phyloP scores from a whole-genome alignment of 2,888 invertebrate genomes.

The Eurytoma californica region DNA sequence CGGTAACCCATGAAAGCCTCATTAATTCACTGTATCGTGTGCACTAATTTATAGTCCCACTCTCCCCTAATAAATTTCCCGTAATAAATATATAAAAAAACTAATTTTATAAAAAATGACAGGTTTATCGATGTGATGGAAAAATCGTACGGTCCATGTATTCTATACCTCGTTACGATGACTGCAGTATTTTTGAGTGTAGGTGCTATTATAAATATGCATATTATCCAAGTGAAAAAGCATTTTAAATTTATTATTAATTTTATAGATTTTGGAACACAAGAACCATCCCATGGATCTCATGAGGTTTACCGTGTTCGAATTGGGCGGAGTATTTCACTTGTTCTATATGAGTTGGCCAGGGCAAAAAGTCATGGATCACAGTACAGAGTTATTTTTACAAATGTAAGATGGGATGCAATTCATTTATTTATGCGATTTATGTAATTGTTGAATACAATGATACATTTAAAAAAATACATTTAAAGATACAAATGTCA shows the following conservation, averaged over 20 bases:
- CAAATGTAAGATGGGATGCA: neutral
- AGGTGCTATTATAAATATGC: too few relatives aligned
- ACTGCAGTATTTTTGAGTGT: too few relatives aligned
- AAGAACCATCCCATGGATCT: neutral
- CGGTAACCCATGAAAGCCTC: too few relatives aligned
- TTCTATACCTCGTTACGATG: too few relatives aligned
- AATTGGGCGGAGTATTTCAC: neutral
- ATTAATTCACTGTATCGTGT: too few relatives aligned
- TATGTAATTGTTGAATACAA: neutral
- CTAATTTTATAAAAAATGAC: too few relatives aligned
- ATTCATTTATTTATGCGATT: neutral
- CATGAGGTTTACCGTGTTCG: neutral
- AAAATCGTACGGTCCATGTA: too few relatives aligned
- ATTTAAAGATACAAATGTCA: neutral
- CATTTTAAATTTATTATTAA: neutral
- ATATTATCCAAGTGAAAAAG: too few relatives aligned
- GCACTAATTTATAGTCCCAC: too few relatives aligned
- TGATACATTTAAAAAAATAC: neutral
- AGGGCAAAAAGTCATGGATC: conserved; percentile 7
- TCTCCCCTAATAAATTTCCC: too few relatives aligned
- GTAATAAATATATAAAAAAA: too few relatives aligned
- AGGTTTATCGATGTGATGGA: too few relatives aligned
- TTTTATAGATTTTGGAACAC: neutral
- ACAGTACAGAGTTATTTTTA: conserved; percentile 10
- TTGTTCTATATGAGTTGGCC: conserved; percentile 13